Evolutionary conservation across 2,113 vertebrate species (phyloP).

Genomic region (Hypocryptadius cinnamomeus): DNA sequence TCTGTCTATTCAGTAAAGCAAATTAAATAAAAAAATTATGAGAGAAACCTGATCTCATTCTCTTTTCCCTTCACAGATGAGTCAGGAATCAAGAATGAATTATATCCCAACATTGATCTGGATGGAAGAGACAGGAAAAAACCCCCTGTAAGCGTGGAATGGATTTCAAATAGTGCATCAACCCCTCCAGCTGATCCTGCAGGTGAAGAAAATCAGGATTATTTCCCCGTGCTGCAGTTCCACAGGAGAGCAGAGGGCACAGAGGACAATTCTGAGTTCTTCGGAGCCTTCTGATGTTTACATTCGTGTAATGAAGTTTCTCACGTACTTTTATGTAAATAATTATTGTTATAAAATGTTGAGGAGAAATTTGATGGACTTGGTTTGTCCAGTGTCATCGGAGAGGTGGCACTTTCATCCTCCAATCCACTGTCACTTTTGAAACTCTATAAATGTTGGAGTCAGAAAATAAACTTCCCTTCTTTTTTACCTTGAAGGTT

Average conservation of each 20-base stretch:
- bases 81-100: background rate
- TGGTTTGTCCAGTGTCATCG: no score
- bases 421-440: no score
- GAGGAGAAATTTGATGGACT: no score
- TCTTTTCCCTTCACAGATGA: background rate
- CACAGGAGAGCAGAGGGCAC: background rate
- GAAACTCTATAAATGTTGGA: no score
- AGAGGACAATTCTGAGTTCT: no score
- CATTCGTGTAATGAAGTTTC: no score
- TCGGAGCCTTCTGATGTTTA: no score
- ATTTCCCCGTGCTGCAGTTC: background rate
- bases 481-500: no score
- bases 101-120: background rate
- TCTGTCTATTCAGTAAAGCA: background rate
- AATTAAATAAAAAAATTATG: background rate
- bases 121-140: background rate
- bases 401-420: no score
- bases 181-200: accelerated
- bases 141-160: background rate
- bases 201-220: background rate
- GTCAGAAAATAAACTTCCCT: no score
- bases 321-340: no score
- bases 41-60: background rate
- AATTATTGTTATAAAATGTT: no score
- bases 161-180: accelerated